Evolutionary conservation across 2,797 vertebrate genomes (phyloP).

Genomic region (Tadarida brasiliensis): DNA sequence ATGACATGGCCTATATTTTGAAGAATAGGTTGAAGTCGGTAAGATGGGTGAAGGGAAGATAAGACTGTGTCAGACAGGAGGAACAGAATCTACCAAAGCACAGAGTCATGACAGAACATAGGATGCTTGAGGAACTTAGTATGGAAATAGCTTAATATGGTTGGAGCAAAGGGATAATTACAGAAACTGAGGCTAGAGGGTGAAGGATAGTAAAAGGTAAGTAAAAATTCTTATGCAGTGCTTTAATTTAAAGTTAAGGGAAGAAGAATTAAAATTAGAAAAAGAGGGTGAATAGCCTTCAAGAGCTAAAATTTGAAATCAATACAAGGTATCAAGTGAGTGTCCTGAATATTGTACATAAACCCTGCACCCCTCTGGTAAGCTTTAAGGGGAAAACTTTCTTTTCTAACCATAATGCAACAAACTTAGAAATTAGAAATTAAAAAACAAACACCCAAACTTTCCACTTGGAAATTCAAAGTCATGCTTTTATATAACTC

Average conservation of each 20-base stretch:
- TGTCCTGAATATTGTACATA: neutral
- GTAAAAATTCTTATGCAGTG: neutral
- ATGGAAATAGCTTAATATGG: neutral
- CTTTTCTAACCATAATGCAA: neutral
- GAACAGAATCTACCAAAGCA: neutral
- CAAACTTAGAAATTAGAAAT: constrained; percentile 4
- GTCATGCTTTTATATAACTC: constrained; percentile 8
- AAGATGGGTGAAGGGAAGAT: neutral
- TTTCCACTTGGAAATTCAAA: constrained; percentile 38
- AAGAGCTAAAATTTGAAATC: neutral
- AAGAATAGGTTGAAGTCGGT: neutral
- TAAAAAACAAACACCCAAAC: neutral
- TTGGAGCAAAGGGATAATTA: neutral
- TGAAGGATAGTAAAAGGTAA: neutral
- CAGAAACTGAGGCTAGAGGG: neutral
- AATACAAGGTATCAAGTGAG: neutral
- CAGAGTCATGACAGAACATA: neutral
- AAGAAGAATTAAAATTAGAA: neutral
- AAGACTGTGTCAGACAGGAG: neutral
- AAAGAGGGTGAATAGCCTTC: neutral
- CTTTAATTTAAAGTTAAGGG: neutral
- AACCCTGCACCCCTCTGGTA: neutral
- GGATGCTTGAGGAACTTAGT: neutral
- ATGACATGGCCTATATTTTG: neutral
- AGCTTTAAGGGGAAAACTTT: neutral